Evolutionary conservation across 2,888 invertebrate species (phyloP).

Genomic region (Nomada fucata): DNA sequence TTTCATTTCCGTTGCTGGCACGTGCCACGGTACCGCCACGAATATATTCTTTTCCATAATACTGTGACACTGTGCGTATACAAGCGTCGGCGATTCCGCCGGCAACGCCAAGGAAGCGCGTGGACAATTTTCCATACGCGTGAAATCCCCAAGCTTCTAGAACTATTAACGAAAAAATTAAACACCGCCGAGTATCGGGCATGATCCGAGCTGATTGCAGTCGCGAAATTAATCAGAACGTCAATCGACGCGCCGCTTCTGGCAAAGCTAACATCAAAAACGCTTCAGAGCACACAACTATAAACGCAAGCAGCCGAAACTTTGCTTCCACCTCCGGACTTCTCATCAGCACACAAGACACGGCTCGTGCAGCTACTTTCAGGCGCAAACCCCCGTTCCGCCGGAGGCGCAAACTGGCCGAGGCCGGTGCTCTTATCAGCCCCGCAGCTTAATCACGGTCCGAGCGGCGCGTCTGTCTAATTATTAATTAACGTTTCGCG

Average conservation of each 20-base stretch:
- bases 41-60: no score
- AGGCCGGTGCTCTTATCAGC: constrained; percentile 22
- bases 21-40: no score
- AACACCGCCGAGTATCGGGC: no score
- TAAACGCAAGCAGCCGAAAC: not conserved
- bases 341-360: not conserved
- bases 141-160: no score
- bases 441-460: constrained; percentile 32
- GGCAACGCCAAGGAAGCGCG: no score
- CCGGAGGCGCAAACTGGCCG: constrained; percentile 5
- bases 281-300: not conserved
- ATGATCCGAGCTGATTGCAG: not conserved
- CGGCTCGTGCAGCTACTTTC: not conserved
- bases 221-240: not conserved
- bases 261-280: no score
- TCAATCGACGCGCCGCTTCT: not conserved
- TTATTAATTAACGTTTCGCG: constrained; percentile 59
- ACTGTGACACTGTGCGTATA: no score
- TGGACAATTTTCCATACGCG: no score
- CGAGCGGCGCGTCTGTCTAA: constrained; percentile 35
- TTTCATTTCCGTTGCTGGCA: no score
- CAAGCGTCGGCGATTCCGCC: no score
- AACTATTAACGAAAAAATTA: not conserved
- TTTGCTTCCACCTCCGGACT: not conserved
- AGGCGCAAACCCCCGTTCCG: constrained; percentile 4